These are phyloP conservation scores for Drosophila peninsularis DNA, from an alignment of 2,888 invertebrate genomes.

Conservation along the genomic window DNA sequence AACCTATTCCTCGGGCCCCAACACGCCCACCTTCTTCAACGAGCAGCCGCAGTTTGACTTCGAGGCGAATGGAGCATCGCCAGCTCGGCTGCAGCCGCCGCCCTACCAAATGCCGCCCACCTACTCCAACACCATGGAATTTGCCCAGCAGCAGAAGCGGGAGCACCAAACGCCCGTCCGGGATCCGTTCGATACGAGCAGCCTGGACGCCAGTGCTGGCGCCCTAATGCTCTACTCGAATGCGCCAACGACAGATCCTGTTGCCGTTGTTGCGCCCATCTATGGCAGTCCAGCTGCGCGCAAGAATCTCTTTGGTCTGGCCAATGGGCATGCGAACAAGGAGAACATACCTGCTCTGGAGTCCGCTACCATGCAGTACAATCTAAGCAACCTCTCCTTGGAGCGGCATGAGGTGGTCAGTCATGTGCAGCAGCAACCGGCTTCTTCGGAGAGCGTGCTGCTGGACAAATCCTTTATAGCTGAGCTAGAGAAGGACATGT, in stretches of 20 bases:
- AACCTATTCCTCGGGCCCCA: conserved; percentile 45
- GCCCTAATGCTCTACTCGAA: conserved; percentile 74
- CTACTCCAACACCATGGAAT: conserved; percentile 86
- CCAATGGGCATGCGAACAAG: conserved; percentile 66
- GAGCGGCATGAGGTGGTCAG: conserved; percentile 57
- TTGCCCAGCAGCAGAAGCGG: conserved; percentile 66
- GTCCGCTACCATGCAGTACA: conserved; percentile 74
- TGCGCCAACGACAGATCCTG: conserved; percentile 29
- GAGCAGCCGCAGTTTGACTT: conserved; percentile 72
- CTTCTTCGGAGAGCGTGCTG: conserved; percentile 82
- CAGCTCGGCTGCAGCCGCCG: conserved; percentile 84
- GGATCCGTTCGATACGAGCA: conserved; percentile 89
- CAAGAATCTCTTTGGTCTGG: conserved; percentile 71
- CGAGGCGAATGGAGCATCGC: conserved; percentile 45
- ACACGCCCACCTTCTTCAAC: conserved; percentile 62
- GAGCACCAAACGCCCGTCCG: conserved; percentile 45
- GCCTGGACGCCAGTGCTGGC: conserved; percentile 37
- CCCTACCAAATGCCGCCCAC: conserved; percentile 86
- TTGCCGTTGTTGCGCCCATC: conserved; percentile 8
- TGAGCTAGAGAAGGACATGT: conserved; percentile 88
- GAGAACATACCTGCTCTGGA: conserved; percentile 80
- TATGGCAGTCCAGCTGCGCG: conserved; percentile 71
- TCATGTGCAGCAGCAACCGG: conserved; percentile 3
- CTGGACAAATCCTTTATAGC: conserved; percentile 87
- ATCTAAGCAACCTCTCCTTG: conserved; percentile 77